Conservation (phyloP, 37 sponge, comb jelly and placozoan species). For the Petrosia ficiformis region DNA sequence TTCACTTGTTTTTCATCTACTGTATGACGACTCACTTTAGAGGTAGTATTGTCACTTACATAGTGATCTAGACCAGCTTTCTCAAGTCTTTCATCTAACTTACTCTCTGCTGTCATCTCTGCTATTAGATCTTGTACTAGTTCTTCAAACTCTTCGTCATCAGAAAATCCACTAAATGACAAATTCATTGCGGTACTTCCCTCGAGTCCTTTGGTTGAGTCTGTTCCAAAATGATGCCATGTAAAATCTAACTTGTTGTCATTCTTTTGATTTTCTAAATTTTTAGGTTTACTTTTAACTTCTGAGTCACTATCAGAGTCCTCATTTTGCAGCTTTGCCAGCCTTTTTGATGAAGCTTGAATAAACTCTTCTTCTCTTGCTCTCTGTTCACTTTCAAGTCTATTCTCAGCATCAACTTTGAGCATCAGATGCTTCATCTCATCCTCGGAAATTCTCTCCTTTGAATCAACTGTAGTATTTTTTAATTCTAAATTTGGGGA, state of each 20-base stretch:
- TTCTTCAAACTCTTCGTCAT: conserved; percentile 16
- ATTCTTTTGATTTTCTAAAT: neutral
- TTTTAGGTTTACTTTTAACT: conserved; percentile 16
- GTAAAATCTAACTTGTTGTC: conserved; percentile 46
- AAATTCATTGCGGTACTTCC: conserved; percentile 2
- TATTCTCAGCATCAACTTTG: conserved; percentile 7
- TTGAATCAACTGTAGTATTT: neutral
- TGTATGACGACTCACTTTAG: neutral
- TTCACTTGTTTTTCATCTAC: too few species aligned
- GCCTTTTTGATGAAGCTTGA: conserved; percentile 1
- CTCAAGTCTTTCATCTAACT: conserved; percentile 65
- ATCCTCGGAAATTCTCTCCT: neutral
- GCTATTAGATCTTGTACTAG: conserved; percentile 60
- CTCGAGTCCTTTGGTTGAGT: neutral
- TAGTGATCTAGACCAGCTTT: conserved; percentile 20
- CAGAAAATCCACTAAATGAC: neutral
- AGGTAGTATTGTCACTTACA: conserved; percentile 4
- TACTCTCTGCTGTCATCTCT: conserved; percentile 59
- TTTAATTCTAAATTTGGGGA: neutral
- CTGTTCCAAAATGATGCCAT: conserved; percentile 46
- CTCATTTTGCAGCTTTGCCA: conserved; percentile 7
- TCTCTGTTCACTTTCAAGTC: neutral
- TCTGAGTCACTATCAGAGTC: neutral
- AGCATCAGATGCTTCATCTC: neutral
- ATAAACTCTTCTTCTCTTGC: conserved; percentile 1